phyloP scores from a whole-genome alignment of 64 coral and sea anemone genomes.

The Pocillopora verrucosa region DNA sequence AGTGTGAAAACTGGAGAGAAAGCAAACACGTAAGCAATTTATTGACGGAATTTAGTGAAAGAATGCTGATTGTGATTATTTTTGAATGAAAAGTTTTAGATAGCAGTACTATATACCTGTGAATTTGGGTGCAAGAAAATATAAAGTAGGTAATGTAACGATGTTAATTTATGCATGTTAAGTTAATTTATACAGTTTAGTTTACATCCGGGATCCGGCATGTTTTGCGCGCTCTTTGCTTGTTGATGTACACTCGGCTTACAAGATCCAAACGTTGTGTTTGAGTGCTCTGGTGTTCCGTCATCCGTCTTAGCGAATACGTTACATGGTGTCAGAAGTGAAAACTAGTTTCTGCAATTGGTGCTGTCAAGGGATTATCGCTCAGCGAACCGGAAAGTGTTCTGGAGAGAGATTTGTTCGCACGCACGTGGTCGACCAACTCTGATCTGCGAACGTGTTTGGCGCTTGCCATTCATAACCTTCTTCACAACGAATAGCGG shows the following conservation, averaged over 20 bases:
- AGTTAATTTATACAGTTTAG: background rate
- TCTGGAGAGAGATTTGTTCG: background rate
- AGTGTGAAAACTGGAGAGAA: no score
- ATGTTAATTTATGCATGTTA: no score
- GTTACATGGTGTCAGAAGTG: slow-evolving; percentile 20
- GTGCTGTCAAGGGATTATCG: background rate
- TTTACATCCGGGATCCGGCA: background rate
- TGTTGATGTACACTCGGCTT: slow-evolving; percentile 20
- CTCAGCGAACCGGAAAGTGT: background rate
- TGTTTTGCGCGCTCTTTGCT: background rate
- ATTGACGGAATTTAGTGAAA: no score
- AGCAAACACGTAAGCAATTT: no score
- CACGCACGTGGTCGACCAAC: background rate
- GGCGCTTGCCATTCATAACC: background rate
- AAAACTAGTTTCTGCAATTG: background rate
- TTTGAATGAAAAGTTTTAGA: no score
- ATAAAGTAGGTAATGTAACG: no score
- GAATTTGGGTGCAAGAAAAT: no score
- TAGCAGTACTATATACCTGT: no score
- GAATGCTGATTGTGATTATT: no score
- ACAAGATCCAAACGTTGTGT: slow-evolving; percentile 1
- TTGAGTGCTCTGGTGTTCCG: background rate
- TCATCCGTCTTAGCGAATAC: background rate
- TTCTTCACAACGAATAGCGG: slow-evolving; percentile 18
- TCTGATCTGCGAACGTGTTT: background rate